These are phyloP conservation scores for Ascaphus truei DNA, from an alignment of 2,113 vertebrate genomes.

Conservation along the genomic window DNA sequence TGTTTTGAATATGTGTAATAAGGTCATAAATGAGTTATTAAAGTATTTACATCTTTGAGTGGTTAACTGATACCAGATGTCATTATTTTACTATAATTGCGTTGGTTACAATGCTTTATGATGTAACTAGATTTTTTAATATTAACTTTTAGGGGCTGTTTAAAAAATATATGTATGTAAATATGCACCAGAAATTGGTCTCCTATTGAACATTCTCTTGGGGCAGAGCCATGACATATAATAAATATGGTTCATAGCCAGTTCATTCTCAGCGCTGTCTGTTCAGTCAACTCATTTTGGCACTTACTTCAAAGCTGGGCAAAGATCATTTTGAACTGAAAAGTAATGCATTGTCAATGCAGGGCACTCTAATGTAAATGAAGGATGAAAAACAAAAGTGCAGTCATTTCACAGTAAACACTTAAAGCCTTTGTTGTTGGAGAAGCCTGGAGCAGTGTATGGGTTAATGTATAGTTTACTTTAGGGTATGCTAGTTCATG, in stretches of 20 bases:
- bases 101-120: slow-evolving; percentile 17
- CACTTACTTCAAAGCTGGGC: not conserved
- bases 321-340: not conserved
- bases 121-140: slow-evolving; percentile 30
- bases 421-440: not conserved
- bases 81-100: slow-evolving; percentile 5
- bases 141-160: slow-evolving; percentile 25
- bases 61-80: slow-evolving; percentile 6
- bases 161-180: slow-evolving; percentile 6
- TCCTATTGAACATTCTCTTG: not conserved
- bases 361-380: slow-evolving; percentile 6
- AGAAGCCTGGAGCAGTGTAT: not conserved
- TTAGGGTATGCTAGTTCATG: not conserved
- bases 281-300: not conserved
- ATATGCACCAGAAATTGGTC: slow-evolving; percentile 21
- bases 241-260: slow-evolving; percentile 19
- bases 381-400: not conserved
- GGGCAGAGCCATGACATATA: not conserved
- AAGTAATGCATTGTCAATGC: slow-evolving; percentile 17
- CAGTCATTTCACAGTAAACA: not conserved
- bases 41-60: slow-evolving; percentile 20
- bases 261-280: slow-evolving; percentile 3
- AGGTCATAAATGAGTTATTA: slow-evolving; percentile 17
- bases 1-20: slow-evolving; percentile 18
- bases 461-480: not conserved